Percentiles rank a stretch among this genome's conserved stretches.
These are phyloP conservation scores for Macrocentrus cingulum DNA, from an alignment of 1,140 invertebrate genomes.

Conservation along the genomic window DNA sequence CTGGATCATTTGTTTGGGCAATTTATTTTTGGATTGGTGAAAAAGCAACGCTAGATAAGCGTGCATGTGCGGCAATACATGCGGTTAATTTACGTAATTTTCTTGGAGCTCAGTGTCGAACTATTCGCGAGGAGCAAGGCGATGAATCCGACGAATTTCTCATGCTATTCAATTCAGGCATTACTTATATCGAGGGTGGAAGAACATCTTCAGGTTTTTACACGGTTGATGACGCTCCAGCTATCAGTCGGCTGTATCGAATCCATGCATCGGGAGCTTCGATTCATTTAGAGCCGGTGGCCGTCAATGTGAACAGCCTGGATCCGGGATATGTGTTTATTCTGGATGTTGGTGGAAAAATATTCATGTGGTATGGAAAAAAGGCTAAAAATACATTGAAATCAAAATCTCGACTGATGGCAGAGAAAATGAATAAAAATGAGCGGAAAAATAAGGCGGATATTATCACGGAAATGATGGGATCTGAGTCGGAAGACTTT, in stretches of 20 bases:
- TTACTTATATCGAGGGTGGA: conserved; percentile 97
- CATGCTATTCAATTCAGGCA: conserved; percentile 85
- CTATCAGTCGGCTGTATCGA: conserved; percentile 83
- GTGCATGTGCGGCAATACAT: conserved; percentile 98
- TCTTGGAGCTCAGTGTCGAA: conserved; percentile 93
- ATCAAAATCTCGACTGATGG: conserved; percentile 91
- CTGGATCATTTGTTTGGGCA: conserved; percentile 85
- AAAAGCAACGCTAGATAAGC: conserved; percentile 95
- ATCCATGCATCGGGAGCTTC: conserved; percentile 85
- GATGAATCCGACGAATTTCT: conserved; percentile 98
- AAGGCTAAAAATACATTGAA: conserved; percentile 93
- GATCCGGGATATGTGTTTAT: conserved; percentile 93
- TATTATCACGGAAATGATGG: conserved; percentile 82
- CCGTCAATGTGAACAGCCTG: conserved; percentile 69
- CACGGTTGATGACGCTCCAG: conserved; percentile 91
- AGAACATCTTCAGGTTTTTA: conserved; percentile 96
- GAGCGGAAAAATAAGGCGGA: conserved; percentile 95
- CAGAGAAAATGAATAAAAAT: conserved; percentile 99
- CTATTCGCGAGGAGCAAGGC: conserved; percentile 94
- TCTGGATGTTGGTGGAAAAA: conserved; percentile 82
- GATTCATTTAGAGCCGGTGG: conserved; percentile 91
- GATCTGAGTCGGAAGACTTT: conserved; percentile 82
- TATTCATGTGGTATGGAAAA: conserved; percentile 92
- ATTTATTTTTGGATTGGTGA: conserved; percentile 99
- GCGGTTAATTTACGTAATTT: conserved; percentile 97